Percentiles rank a stretch among this genome's conserved stretches.
phyloP scores from a whole-genome alignment of 2,113 vertebrate species.

The Pterocles burchelli region DNA sequence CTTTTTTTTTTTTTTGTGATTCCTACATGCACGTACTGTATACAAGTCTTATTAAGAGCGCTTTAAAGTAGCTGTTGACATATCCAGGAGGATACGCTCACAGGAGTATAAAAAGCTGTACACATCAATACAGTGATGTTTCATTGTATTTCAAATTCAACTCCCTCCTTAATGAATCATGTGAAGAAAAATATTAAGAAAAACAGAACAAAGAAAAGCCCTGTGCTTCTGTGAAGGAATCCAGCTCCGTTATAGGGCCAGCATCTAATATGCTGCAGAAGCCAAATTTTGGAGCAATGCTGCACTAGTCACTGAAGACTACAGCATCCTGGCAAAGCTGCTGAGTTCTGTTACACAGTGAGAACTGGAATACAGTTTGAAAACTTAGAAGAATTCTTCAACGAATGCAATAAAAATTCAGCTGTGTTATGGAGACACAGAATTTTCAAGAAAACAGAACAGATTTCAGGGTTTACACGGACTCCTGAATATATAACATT shows the following conservation, averaged over 20 bases:
- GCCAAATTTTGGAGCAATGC: background rate
- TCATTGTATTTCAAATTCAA: conserved; percentile 66
- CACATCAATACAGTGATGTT: conserved; percentile 71
- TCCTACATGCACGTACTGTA: conserved; percentile 81
- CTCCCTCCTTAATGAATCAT: conserved; percentile 70
- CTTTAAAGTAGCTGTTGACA: conserved; percentile 79
- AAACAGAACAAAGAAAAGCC: conserved; percentile 58
- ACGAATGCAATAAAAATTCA: conserved; percentile 1
- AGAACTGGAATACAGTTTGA: conserved; percentile 34
- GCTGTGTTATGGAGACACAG: conserved; percentile 23
- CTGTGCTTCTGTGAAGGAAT: conserved; percentile 67
- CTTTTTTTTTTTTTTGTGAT: background rate
- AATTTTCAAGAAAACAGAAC: conserved; percentile 5
- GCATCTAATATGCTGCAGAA: conserved; percentile 40
- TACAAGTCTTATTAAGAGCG: conserved; percentile 82
- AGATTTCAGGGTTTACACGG: background rate
- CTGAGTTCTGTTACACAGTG: conserved; percentile 42
- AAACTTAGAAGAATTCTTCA: conserved; percentile 49
- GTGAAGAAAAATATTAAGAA: conserved; percentile 36
- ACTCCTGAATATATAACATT: background rate
- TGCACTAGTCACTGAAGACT: conserved; percentile 23
- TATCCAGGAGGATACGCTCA: conserved; percentile 76
- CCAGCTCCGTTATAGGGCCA: conserved; percentile 41
- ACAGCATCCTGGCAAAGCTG: conserved; percentile 30
- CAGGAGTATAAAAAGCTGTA: conserved; percentile 82